Evolutionary conservation across 2,113 vertebrate genomes (phyloP), one percentile per base, ranked within the genome.

Genomic region (Saiga tatarica): DNA sequence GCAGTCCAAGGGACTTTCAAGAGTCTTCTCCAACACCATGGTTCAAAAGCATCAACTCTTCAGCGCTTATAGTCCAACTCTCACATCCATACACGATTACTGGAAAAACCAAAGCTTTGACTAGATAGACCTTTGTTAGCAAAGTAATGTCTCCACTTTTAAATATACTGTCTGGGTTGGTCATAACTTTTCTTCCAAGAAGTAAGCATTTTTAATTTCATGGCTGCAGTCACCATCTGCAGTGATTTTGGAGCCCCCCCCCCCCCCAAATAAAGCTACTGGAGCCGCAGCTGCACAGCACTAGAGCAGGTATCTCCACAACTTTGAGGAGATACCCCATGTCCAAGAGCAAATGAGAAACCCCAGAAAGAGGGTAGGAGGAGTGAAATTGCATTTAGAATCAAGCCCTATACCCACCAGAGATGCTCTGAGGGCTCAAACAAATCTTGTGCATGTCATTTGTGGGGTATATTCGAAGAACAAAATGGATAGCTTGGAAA

Each of bases 201-300:
- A 36, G 4, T n/a, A 71, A 71, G 9, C 9, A 0, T 36, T 71
- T 71, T 36, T 36, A 36, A 71, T 36, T 36, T 21, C n/a, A 71
- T 21, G n/a, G 64, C 64, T 71, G 17, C n/a, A 11, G 7, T 36
- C 64, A 36, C n/a, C n/a, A 11, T 71, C 64, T 71, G 17, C n/a
- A 11, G n/a, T 71, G 64, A 71, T 36, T 36, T 71, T 36, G 17
- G n/a, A 71, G 9, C 64, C n/a, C 9, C n/a, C 17, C 4, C 6
- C 64, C n/a, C 9, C n/a, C 17, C 4, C 6, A 71, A 12, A 71
- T 23, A 71, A 71, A 71, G n/a, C 64, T n/a, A 36, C 17, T 23
- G 64, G 64, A 21, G n/a, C n/a, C 0, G 0, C 17, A 36, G 64
- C 4, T 71, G n/a, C 64, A 36, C 2, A 1, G 64, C 0, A 0